These are phyloP conservation scores for Chelon labrosus DNA, from an alignment of 2,797 vertebrate genomes.

Conservation along the genomic window DNA sequence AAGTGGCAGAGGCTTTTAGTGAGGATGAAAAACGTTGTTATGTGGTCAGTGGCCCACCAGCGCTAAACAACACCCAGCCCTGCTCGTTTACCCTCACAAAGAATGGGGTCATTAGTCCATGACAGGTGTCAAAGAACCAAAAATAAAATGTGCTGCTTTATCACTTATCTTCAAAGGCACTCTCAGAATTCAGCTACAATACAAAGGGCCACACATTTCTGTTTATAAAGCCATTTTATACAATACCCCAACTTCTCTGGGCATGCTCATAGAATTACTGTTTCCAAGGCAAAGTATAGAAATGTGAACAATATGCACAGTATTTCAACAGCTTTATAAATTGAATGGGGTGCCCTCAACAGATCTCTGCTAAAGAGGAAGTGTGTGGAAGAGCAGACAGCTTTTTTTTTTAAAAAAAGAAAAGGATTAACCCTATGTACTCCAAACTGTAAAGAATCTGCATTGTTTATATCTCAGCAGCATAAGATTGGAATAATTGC, in stretches of 20 bases:
- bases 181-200: slow-evolving; percentile 72
- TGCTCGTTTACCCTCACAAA: slow-evolving; percentile 63
- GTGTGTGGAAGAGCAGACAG: neutral
- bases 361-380: slow-evolving; percentile 11
- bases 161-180: slow-evolving; percentile 86
- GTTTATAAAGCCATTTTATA: slow-evolving; percentile 47
- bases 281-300: slow-evolving; percentile 43
- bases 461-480: neutral
- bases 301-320: slow-evolving; percentile 47
- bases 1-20: slow-evolving; percentile 9
- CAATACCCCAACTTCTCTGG: slow-evolving; percentile 46
- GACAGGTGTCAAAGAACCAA: slow-evolving; percentile 61
- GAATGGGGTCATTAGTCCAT: slow-evolving; percentile 66
- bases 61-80: slow-evolving; percentile 51
- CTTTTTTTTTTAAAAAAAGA: neutral
- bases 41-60: slow-evolving; percentile 41
- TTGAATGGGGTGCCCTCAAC: slow-evolving; percentile 8
- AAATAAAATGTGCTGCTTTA: slow-evolving; percentile 77
- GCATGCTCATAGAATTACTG: slow-evolving; percentile 52
- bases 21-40: slow-evolving; percentile 19
- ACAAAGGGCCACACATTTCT: slow-evolving; percentile 77
- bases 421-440: neutral
- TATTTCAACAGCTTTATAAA: slow-evolving; percentile 56
- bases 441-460: slow-evolving; percentile 11
- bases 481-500: neutral